Evolutionary conservation across 53 echinoderm and acorn worm species (phyloP).

Genomic region (Temnopleurus reevesii): DNA sequence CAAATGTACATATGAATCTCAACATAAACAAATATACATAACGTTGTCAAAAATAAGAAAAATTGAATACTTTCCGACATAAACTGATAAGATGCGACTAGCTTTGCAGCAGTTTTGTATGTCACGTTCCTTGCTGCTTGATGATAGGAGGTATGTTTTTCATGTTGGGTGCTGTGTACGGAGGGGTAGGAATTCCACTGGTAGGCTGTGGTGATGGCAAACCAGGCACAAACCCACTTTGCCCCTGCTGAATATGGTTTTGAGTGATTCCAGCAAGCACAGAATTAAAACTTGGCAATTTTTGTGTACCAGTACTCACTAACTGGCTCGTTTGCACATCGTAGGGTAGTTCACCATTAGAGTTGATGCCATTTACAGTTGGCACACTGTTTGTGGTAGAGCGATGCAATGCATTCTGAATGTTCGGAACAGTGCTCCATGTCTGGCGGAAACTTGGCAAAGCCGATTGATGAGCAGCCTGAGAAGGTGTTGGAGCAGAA

Average conservation of each 20-base stretch:
- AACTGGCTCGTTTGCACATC: constrained; percentile 19
- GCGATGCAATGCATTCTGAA: constrained; percentile 57
- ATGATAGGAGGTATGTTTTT: constrained; percentile 46
- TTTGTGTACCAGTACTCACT: constrained; percentile 48
- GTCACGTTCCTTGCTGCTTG: constrained; percentile 59
- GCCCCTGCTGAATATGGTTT: constrained; percentile 61
- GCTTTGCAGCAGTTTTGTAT: background rate
- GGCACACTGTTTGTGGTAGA: constrained; percentile 40
- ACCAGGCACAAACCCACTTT: constrained; percentile 23
- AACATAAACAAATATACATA: constrained; percentile 37
- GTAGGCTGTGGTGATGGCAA: constrained; percentile 45
- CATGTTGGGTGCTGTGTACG: constrained; percentile 53
- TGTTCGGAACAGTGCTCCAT: constrained; percentile 68
- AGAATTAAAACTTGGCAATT: constrained; percentile 56
- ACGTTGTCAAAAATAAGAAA: constrained; percentile 9
- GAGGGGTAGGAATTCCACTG: constrained; percentile 47
- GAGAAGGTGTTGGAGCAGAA: constrained; percentile 8
- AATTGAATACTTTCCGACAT: constrained; percentile 6
- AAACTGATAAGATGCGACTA: background rate
- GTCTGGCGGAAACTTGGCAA: constrained; percentile 92
- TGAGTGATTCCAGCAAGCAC: constrained; percentile 57
- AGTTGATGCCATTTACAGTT: constrained; percentile 32
- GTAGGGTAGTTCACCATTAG: constrained; percentile 39
- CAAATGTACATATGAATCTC: constrained; percentile 37
- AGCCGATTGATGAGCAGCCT: constrained; percentile 65